Base-by-base conservation (phyloP, 2,888 invertebrate genomes). In the Eulithis testata region DNA sequence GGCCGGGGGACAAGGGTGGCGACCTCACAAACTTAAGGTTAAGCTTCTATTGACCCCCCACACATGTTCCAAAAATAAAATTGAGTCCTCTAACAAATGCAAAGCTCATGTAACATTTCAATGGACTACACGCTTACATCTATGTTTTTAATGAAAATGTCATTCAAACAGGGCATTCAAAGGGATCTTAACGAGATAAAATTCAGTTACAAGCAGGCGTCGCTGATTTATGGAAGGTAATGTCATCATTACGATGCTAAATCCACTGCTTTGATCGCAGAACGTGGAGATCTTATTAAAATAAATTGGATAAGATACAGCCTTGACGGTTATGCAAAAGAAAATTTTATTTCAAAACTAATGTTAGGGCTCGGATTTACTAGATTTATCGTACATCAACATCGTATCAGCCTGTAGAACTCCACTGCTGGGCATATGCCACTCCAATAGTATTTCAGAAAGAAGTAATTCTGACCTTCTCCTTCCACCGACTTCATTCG, bases 211-310 rank as follows among this genome's bases (percentile, higher is more conserved):
- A 65, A 12, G 47, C 47, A 65, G 43, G 52, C 47, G 43, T 57
- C 52, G 11, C 53, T 61, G 61, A 57, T 44, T 66, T 61, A 64
- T 60, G 64, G 63, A 63, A 60, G 71, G 74, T 70, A 72, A 70
- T 72, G 65, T 59, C 55, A 60, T 66, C 36, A 60, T 57, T 56
- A 60, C 54, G 58, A 60, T 63, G 49, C 45, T 47, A 53, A 47
- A 63, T 63, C 58, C 60, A 45, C 56, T 54, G 62, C 67, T 65
- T 65, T 70, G 60, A 68, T 63, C 57, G 62, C 66, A 68, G 71
- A 58, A 50, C 37, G 45, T 60, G 69, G 69, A 67, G 65, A 66
- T 73, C 79, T 79, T 77, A 78, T 81, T 81, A 79, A 81, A 80
- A 78, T 76, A 71, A 73, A 76, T 77, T 76, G 74, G 69, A 40